Evolutionary conservation across 1,140 invertebrate species (phyloP), one percentile per base, ranked within the genome.

Genomic region (Hylaeus volcanicus): DNA sequence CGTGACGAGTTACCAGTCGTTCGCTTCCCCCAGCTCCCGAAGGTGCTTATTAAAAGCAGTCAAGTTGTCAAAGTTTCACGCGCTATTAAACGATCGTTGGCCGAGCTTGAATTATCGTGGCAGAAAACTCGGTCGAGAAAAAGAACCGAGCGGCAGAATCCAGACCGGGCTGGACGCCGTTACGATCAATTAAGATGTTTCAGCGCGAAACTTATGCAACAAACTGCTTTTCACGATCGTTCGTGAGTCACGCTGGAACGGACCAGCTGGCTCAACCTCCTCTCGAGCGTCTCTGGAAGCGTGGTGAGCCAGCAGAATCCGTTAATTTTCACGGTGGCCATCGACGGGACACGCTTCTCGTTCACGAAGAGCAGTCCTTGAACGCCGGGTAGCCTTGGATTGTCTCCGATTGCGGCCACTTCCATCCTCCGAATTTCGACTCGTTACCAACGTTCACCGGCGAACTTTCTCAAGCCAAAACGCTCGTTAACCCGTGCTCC

Each of bases 181-280:
- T 74, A 81, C 66, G 69, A 61, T 73, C 68, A 80, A 86, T 86
- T 86, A 86, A 70, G 82, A 85, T 71, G 82, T 84, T 84, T 64
- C 65, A 56, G 41, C 58, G 77, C 60, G 79, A 84, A 84, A 74
- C 70, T 84, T 80, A 75, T 56, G 64, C 79, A 84, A 81, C 45
- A 15, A n/a, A 48, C 43, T 64, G 73, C 37, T 71, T 80, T 74
- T 63, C 70, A 63, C 77, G 83, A 84, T 73, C 53, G 51, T 76
- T 69, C 72, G 83, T 72, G 77, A 85, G 58, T 85, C 82, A 75
- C 51, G 61, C n/a, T 43, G n/a, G 43, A 37, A 37, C 65, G 64
- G 41, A 68, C 11, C 15, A n/a, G 15, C 39, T 43, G 48, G 43
- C 45, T 69, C 48, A 1, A 37, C 5, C 14, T n/a, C 3, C 3